Conservation (phyloP, 92 coral and sea anemone species). For the Paragorgia papillata region DNA sequence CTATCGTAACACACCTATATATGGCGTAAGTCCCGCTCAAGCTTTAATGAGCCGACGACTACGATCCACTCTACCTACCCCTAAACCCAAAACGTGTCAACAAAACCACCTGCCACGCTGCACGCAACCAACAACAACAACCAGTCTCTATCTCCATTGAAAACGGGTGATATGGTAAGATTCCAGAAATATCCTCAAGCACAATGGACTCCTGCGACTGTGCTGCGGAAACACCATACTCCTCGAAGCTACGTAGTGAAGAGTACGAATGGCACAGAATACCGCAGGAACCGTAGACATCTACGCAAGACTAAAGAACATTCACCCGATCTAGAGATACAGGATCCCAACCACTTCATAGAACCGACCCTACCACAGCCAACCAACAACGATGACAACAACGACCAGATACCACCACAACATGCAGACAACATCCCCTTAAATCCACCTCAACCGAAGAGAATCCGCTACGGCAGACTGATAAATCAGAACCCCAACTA, state of each 20-base stretch:
- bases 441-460: too few relatives aligned
- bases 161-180: not conserved
- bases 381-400: too few relatives aligned
- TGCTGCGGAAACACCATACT: conserved; percentile 20
- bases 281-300: conserved; percentile 40
- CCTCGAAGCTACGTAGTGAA: conserved; percentile 39
- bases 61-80: conserved; percentile 13
- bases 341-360: too few relatives aligned
- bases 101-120: too few relatives aligned
- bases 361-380: too few relatives aligned
- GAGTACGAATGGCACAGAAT: conserved; percentile 13
- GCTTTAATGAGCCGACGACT: conserved; percentile 40
- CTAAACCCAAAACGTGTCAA: not conserved
- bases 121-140: not conserved
- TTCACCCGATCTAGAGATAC: too few relatives aligned
- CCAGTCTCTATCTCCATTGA: not conserved
- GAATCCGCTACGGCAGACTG: too few relatives aligned
- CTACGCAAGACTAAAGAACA: conserved; percentile 7
- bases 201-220: conserved; percentile 19
- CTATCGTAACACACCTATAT: conserved; percentile 59
- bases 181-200: not conserved
- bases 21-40: conserved; percentile 58
- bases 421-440: too few relatives aligned
- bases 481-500: too few relatives aligned
- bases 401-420: too few relatives aligned